Conservation (phyloP, 2,113 vertebrate species). For the Amphilophus citrinellus region DNA sequence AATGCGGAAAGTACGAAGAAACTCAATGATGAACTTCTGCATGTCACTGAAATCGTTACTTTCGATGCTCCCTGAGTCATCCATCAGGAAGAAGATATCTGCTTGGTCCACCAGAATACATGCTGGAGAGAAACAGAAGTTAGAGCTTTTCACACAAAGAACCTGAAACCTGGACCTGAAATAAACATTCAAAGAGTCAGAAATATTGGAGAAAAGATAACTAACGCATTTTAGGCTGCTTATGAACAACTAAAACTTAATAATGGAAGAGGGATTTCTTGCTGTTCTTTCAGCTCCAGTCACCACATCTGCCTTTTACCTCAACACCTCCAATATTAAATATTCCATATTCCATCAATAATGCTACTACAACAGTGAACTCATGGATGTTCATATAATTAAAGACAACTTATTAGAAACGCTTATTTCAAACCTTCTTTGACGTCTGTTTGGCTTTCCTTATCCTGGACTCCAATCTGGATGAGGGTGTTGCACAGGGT, state of each 20-base stretch:
- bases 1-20: constrained; percentile 74
- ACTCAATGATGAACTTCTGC: constrained; percentile 80
- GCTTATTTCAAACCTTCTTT: constrained; percentile 78
- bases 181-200: background rate
- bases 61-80: constrained; percentile 79
- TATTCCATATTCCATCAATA: background rate
- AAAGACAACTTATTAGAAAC: background rate
- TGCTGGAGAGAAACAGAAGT: constrained; percentile 57
- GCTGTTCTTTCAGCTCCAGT: background rate
- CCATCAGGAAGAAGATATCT: constrained; percentile 87
- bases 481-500: constrained; percentile 74
- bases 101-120: constrained; percentile 81
- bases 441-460: background rate
- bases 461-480: background rate
- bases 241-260: background rate
- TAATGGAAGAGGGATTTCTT: background rate
- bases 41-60: constrained; percentile 77
- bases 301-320: background rate
- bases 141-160: background rate
- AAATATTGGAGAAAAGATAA: background rate
- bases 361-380: background rate
- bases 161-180: too few relatives aligned
- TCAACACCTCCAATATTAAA: accelerated
- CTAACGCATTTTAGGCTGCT: background rate
- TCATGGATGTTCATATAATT: background rate